These are phyloP conservation scores for Neodiprion pinetum DNA, from an alignment of 1,140 invertebrate species.

Conservation along the genomic window DNA sequence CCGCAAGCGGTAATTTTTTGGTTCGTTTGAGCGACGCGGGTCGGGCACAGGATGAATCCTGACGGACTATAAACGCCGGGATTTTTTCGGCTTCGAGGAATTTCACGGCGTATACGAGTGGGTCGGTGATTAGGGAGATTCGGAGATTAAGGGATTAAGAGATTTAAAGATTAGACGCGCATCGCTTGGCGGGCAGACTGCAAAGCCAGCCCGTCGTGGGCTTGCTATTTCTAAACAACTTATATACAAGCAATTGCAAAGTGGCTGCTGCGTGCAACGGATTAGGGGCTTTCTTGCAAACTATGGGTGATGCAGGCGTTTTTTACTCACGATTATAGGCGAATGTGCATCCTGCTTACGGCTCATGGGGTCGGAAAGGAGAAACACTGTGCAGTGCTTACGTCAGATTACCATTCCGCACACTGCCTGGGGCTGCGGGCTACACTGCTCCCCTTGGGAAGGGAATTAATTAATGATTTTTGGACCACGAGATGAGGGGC, in stretches of 20 bases:
- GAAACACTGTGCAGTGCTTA: neutral
- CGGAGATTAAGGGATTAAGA: neutral
- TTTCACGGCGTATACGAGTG: neutral
- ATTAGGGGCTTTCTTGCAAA: neutral
- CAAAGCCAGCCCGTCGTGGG: neutral
- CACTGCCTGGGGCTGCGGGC: neutral
- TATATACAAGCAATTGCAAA: neutral
- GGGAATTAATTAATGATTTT: conserved; percentile 5
- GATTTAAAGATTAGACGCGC: too few relatives aligned
- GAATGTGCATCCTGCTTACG: too few relatives aligned
- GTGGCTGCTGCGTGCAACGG: neutral
- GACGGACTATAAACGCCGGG: neutral
- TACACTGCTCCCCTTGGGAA: neutral
- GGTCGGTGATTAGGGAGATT: neutral
- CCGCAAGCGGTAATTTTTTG: conserved; percentile 1
- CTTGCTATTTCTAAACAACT: conserved; percentile 7
- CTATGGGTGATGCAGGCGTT: neutral
- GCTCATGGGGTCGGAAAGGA: too few relatives aligned
- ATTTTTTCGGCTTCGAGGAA: neutral
- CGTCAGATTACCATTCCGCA: neutral
- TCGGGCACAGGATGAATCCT: neutral
- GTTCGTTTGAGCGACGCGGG: neutral
- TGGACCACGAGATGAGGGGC: neutral
- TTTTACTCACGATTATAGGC: neutral
- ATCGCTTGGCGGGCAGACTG: too few relatives aligned